A percentile compares a stretch with the other conserved stretches of the same genome.
Conservation (phyloP, 2,888 invertebrate species). For the Brachyopa scutellaris region DNA sequence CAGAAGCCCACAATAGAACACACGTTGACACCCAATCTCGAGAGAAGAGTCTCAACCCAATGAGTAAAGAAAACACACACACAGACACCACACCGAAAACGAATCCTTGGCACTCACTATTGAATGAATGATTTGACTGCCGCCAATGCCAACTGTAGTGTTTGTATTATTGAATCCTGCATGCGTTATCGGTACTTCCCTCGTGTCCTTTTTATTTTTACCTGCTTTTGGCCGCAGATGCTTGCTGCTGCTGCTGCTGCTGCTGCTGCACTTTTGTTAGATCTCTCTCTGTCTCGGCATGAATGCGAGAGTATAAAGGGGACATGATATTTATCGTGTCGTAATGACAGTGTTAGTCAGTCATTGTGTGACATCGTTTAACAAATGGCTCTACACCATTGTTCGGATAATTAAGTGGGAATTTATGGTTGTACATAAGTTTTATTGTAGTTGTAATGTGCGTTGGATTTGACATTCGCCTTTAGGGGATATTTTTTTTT, state of each 20-base stretch:
- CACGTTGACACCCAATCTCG: conserved; percentile 27
- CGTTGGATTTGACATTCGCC: background rate
- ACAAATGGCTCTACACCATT: conserved; percentile 51
- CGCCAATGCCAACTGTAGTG: background rate
- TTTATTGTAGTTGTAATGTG: background rate
- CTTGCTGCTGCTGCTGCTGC: conserved; percentile 19
- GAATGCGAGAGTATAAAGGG: conserved; percentile 11
- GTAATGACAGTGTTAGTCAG: conserved; percentile 63
- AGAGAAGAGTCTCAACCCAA: background rate
- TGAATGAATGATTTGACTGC: background rate
- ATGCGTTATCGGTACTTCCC: background rate
- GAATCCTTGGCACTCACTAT: background rate
- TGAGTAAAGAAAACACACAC: background rate
- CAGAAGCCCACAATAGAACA: conserved; percentile 50
- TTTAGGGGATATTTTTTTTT: background rate
- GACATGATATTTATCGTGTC: conserved; percentile 62
- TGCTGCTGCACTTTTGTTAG: conserved; percentile 40
- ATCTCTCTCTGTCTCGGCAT: background rate
- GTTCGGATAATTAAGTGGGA: conserved; percentile 43
- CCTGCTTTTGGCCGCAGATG: conserved; percentile 1
- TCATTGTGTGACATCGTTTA: conserved; percentile 66
- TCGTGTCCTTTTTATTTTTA: conserved; percentile 14
- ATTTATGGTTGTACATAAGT: conserved; percentile 20
- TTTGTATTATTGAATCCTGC: background rate
- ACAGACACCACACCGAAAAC: background rate